Evolutionary conservation across 1,140 invertebrate genomes (phyloP), one percentile per base, ranked within the genome.

Genomic region (Phenacoccus solenopsis): DNA sequence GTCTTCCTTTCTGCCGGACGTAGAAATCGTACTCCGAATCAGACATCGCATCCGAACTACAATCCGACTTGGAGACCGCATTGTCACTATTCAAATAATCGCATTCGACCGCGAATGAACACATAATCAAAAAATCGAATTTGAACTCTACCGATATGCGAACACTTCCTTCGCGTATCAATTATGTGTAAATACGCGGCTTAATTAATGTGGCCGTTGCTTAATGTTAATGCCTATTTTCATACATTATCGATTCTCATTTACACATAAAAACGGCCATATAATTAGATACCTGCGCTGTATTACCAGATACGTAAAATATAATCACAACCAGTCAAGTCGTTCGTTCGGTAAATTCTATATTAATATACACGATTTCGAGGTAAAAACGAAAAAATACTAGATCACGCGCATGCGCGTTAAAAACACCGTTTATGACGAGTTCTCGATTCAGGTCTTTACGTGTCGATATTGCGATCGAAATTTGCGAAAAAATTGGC

Each of bases 301-400:
- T 13, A 4, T 5, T 59, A 59, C 56, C 56, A 22, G 4, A 49
- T 16, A n/a, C n/a, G n/a, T n/a, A 49, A 49, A 9, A 49, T 16
- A 49, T 49, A 64, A 64, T 64, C 21, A 20, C 59, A 64, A 64
- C 21, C 25, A 64, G 59, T 64, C 59, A 7, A 59, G 7, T 59
- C 20, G 21, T 22, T 59, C 5, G 56, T 5, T 64, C 2, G 22
- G 59, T 64, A 27, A 27, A 64, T 64, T 22, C 20, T 24, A 49
- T 49, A 64, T 64, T 64, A 64, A 64, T 64, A 64, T 10, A 64
- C 22, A 64, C 25, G 59, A 64, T 64, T 64, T 64, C 59, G 59
- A 64, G 59, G 59, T 64, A 64, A 64, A 24, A 64, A 27, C 10
- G 20, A 64, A 64, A 64, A 64, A 49, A 49, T 49, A 16, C 25